Conservation (phyloP, 2,113 vertebrate genomes). For the Leptobrachium ailaonicum region DNA sequence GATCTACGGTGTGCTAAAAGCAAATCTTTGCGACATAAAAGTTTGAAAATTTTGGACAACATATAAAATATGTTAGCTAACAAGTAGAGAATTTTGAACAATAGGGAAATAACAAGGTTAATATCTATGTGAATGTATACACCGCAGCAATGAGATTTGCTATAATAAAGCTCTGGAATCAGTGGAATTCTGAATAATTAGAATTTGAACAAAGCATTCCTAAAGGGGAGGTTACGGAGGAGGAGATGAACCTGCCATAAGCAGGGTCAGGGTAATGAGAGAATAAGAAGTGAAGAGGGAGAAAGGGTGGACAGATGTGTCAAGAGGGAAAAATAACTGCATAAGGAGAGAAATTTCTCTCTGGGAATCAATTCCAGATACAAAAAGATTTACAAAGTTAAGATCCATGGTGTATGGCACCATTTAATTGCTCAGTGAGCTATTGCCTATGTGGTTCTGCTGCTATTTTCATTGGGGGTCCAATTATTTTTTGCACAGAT, state of each 20-base stretch:
- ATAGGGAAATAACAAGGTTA: not conserved
- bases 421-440: no score
- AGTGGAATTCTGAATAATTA: slow-evolving; percentile 34
- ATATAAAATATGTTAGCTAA: no score
- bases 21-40: no score
- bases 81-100: no score
- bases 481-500: no score
- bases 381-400: not conserved
- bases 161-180: slow-evolving; percentile 11
- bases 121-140: not conserved
- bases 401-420: no score
- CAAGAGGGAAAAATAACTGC: not conserved
- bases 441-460: no score
- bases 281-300: not conserved
- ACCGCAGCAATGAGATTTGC: slow-evolving; percentile 22
- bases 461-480: no score
- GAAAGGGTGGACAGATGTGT: slow-evolving; percentile 1
- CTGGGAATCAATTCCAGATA: slow-evolving; percentile 10
- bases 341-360: not conserved
- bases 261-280: not conserved
- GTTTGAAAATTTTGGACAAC: no score
- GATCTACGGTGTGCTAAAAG: no score
- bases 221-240: slow-evolving; percentile 27
- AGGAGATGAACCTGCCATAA: slow-evolving; percentile 32
- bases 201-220: slow-evolving; percentile 37